Percentiles rank a stretch among this genome's conserved stretches.
phyloP scores from a whole-genome alignment of 2,888 invertebrate genomes.

The Mesodorylaimus sp. region DNA sequence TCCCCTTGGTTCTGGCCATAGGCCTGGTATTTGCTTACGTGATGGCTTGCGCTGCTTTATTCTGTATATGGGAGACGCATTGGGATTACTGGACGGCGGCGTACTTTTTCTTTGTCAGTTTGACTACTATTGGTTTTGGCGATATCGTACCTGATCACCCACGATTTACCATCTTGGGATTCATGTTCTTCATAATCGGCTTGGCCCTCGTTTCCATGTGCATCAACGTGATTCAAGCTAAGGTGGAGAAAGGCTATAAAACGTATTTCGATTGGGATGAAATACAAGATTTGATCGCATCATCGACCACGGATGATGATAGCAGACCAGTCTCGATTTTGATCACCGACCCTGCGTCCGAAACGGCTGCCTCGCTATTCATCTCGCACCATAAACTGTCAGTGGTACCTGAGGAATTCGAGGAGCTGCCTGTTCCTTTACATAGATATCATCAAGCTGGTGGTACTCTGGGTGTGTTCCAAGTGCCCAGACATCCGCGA shows the following conservation, averaged over 20 bases:
- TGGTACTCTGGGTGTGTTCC: background rate
- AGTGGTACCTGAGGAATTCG: too few relatives aligned
- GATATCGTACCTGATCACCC: conserved; percentile 24
- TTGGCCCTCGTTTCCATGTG: conserved; percentile 23
- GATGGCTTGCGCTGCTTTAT: conserved; percentile 19
- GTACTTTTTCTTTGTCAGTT: conserved; percentile 24
- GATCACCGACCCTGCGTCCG: too few relatives aligned
- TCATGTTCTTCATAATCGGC: conserved; percentile 21
- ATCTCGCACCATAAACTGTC: too few relatives aligned
- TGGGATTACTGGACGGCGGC: conserved; percentile 22
- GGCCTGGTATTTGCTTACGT: conserved; percentile 18
- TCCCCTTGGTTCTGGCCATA: conserved; percentile 13
- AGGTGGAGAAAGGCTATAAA: too few relatives aligned
- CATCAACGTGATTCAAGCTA: conserved; percentile 17
- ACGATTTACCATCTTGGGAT: conserved; percentile 12
- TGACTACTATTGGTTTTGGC: conserved; percentile 24
- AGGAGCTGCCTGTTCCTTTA: too few relatives aligned
- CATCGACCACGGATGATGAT: too few relatives aligned
- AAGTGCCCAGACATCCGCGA: background rate
- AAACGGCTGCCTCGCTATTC: too few relatives aligned
- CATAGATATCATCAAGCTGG: too few relatives aligned
- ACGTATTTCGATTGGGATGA: too few relatives aligned
- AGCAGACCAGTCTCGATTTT: too few relatives aligned
- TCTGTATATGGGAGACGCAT: conserved; percentile 20
- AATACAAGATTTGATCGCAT: too few relatives aligned